Evolutionary conservation across 2,797 vertebrate genomes (phyloP), one percentile per base, ranked within the genome.

Genomic region (Carcharodon carcharias): DNA sequence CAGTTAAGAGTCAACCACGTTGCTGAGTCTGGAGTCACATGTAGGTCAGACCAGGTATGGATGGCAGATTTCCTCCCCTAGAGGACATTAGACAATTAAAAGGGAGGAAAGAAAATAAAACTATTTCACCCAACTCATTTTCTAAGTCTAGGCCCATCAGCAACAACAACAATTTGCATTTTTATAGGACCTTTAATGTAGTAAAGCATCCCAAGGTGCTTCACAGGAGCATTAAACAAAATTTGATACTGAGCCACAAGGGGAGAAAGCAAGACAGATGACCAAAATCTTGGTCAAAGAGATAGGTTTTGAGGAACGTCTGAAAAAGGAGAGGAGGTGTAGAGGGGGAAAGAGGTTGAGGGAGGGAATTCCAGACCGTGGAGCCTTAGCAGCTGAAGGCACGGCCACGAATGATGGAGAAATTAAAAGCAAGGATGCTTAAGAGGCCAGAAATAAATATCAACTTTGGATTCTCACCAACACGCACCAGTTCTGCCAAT

Each of bases 401-500:
- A 85, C 18, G 28, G 54, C 54, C 12, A 16, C 21, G 35, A n/a
- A 63, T 63, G n/a, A 2, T 45, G n/a, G 35, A 93, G n/a, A 6
- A 8, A 93, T 58, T 31, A 65, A 61, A 58, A 40, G 21, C 18
- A 6, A 7, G 61, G 6, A 4, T 65, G n/a, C 18, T 45, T 63
- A 40, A 45, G 40, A 93, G 21, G 35, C 35, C 54, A 96, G 21
- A 77, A 18, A 73, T 61, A 40, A 11, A 40, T 3, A 67, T 65
- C 21, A 12, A 11, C 23, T 63, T 93, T 45, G 63, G 91, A 93
- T 93, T 26, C 63, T n/a, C 61, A 67, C 4, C 35, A 63, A 65
- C 67, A 97, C 98, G 82, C 96, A 99, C 98, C 67, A 71, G 98
- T 91, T 96, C 96, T 35, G 98, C 96, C 65, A 99, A 97, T 96